These are phyloP conservation scores for Phenacoccus solenopsis DNA, from an alignment of 1,140 invertebrate genomes.

Conservation along the genomic window DNA sequence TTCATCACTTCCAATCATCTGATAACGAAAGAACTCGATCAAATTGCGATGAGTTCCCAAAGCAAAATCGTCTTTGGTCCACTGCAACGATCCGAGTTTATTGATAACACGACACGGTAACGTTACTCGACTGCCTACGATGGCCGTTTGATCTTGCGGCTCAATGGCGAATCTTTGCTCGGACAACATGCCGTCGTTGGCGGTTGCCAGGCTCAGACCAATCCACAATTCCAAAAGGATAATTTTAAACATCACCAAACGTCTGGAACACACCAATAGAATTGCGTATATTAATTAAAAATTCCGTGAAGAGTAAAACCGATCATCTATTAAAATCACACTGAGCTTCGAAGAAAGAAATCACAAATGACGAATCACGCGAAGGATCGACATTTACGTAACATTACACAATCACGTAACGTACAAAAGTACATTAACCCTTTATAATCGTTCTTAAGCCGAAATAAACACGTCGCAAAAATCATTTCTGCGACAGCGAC, in stretches of 20 bases:
- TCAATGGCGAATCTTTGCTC: conserved; percentile 68
- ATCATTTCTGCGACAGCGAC: too few relatives aligned
- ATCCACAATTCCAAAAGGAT: background rate
- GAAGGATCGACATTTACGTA: background rate
- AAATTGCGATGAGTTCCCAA: conserved; percentile 76
- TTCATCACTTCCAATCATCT: conserved; percentile 85
- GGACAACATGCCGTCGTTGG: conserved; percentile 18
- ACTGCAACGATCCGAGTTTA: conserved; percentile 76
- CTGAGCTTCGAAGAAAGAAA: too few relatives aligned
- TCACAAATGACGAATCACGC: background rate
- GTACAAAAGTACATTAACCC: background rate
- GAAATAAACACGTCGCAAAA: too few relatives aligned
- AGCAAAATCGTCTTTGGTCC: conserved; percentile 91
- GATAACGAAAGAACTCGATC: conserved; percentile 72
- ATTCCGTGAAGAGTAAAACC: background rate
- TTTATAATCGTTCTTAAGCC: background rate
- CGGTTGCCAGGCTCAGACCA: background rate
- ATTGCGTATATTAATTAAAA: too few relatives aligned
- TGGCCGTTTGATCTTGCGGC: conserved; percentile 74
- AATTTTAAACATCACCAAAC: conserved; percentile 9
- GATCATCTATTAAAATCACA: too few relatives aligned
- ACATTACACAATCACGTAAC: background rate
- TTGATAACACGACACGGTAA: conserved; percentile 72
- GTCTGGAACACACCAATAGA: background rate
- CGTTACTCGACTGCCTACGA: conserved; percentile 66